phyloP scores from a whole-genome alignment of 1,140 invertebrate species.

The Pantala flavescens region DNA sequence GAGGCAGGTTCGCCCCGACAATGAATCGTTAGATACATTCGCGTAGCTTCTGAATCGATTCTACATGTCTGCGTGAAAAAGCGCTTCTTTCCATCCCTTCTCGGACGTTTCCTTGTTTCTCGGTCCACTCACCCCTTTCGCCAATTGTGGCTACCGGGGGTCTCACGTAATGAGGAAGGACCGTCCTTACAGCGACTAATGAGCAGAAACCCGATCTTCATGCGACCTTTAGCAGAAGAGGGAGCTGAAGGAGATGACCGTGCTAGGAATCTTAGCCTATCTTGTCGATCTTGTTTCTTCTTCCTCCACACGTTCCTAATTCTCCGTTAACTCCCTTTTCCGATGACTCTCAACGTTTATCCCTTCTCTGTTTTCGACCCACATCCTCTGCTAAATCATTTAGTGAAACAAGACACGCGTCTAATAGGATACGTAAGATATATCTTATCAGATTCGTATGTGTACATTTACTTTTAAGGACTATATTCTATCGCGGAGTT shows the following conservation, averaged over 20 bases:
- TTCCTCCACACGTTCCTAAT: neutral
- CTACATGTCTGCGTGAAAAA: too few species aligned
- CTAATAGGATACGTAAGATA: too few species aligned
- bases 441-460: too few species aligned
- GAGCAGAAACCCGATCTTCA: neutral
- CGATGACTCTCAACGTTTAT: neutral
- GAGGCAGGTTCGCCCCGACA: too few species aligned
- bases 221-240: neutral
- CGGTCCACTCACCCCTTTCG: neutral
- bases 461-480: too few species aligned
- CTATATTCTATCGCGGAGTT: too few species aligned
- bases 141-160: neutral
- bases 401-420: too few species aligned
- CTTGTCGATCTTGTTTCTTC: too few species aligned
- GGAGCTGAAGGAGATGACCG: neutral
- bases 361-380: neutral
- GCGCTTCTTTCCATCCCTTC: too few species aligned
- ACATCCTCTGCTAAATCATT: neutral
- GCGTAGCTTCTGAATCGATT: too few species aligned
- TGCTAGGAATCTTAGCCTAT: neutral
- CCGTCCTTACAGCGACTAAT: neutral
- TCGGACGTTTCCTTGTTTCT: neutral
- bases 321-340: neutral
- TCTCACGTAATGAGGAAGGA: neutral
- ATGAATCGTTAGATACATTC: too few species aligned